Evolutionary conservation across 1,140 invertebrate genomes (phyloP), one percentile per base, ranked within the genome.

Genomic region (Caenorhabditis remanei): DNA sequence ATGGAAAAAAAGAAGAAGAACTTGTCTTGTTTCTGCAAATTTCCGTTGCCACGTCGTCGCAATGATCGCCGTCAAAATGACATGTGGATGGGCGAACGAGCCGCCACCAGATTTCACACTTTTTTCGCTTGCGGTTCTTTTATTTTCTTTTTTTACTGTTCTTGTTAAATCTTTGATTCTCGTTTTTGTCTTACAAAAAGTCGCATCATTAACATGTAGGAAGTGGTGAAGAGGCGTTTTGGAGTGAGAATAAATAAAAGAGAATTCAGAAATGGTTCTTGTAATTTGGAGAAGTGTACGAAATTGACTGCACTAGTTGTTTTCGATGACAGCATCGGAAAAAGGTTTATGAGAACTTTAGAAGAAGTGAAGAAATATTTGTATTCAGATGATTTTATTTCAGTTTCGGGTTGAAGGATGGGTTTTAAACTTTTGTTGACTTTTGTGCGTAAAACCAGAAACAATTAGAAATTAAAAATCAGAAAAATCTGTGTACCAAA

Each of bases 51-150:
- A 75, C 67, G 67, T 75, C 67, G 16, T 4, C 41, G 14, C 63
- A 5, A 41, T 67, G 24, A 67, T 67, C 19, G 13, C n/a, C 67
- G 67, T 75, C 67, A 75, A 75, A 75, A 75, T 75, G 67, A 46
- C 40, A 75, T 75, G 67, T 75, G 67, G 67, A n/a, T 46, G 67
- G 19, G 41, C 40, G 14, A 8, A 32, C 11, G 63, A 67, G 63
- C 32, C 9, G 63, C 24, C 13, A 11, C 11, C 21, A 61, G 56
- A n/a, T 65, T 65, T 65, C 61, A 65, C 61, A 65, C 61, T 65
- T 65, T 32, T 65, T 32, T 40, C 6, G 56, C 16, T 2, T 3
- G 19, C 58, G 58, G 50, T 16, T 53, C 50, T 53, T 14, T 53
- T 53, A 9, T 53, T 53, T 11, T 53, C 50, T 53, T 53, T 32